Conservation (phyloP, 2,113 vertebrate genomes). For the Verasper variegatus region DNA sequence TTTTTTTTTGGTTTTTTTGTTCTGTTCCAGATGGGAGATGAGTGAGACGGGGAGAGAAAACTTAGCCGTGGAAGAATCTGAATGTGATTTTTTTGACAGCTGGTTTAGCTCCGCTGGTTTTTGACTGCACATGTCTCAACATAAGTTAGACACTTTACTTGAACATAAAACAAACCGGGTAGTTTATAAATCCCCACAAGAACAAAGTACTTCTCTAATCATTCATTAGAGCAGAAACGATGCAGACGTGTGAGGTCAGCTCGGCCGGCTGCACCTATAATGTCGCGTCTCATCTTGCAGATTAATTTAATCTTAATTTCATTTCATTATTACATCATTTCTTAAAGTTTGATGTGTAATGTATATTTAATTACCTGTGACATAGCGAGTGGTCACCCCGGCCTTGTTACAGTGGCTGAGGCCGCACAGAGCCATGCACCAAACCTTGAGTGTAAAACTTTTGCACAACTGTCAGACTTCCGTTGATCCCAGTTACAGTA, state of each 20-base stretch:
- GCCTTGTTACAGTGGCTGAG: neutral
- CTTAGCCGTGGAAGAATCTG: neutral
- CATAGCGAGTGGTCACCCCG: too few relatives aligned
- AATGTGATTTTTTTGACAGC: neutral
- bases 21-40: neutral
- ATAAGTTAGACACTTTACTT: neutral
- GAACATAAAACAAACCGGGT: neutral
- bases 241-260: neutral
- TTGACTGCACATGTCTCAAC: neutral
- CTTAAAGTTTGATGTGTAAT: too few relatives aligned
- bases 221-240: neutral
- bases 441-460: constrained; percentile 29
- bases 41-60: neutral
- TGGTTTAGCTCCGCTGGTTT: neutral
- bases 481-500: constrained; percentile 31
- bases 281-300: neutral
- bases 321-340: neutral
- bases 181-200: neutral
- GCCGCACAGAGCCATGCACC: neutral
- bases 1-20: neutral
- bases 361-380: too few relatives aligned
- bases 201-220: neutral
- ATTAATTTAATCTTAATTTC: neutral
- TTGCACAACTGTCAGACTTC: constrained; percentile 19
- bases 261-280: neutral